Base-by-base conservation (phyloP, 2,888 invertebrate genomes). In the Dioctria linearis region DNA sequence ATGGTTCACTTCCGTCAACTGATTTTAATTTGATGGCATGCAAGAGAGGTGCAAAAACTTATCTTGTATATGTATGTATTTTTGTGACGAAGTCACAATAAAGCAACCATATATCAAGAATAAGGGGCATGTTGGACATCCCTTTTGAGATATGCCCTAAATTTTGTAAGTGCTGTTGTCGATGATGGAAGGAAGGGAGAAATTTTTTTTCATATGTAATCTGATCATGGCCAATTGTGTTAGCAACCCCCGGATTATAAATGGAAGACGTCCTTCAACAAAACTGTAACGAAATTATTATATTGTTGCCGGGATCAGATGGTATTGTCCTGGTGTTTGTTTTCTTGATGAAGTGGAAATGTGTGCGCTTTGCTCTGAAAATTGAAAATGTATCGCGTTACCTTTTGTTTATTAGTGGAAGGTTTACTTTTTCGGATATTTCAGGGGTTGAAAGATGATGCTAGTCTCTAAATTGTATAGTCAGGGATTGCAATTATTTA, bases 161-260 rank as follows among this genome's bases (percentile, higher is more conserved):
- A 46, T 25, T 39, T 71, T 25, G 25, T 43, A 67, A 13, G 40
- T 43, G 63, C 49, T 63, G 76, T 46, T 63, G 76, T 46, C 42
- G 49, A 46, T 49, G 49, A 39, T 3, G 25, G 43, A 63, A 61
- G 61, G 42, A 76, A 46, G 25, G 25, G 75, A n/a, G 3, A 61
- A 75, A 13, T 61, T 42, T 39, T 25, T n/a, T 25, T 25, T 25
- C 25, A 1, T 4, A 25, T 61, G 76, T 76, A 76, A 76, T 76
- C 76, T 63, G 76, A 76, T 76, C 76, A 63, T 25, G 49, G 76
- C 76, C 76, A 76, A 76, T 76, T 76, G 76, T 76, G 42, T 42
- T 63, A 13, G 40, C 61, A 25, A 11, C 49, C 39, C 63, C 61
- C 37, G 57, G 39, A 59, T 6, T 59, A 59, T 11, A 13, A 75